A percentile compares a stretch with the other conserved stretches of the same genome.
Conservation (phyloP, 2,888 invertebrate genomes). For the Podotricha telesiphe region DNA sequence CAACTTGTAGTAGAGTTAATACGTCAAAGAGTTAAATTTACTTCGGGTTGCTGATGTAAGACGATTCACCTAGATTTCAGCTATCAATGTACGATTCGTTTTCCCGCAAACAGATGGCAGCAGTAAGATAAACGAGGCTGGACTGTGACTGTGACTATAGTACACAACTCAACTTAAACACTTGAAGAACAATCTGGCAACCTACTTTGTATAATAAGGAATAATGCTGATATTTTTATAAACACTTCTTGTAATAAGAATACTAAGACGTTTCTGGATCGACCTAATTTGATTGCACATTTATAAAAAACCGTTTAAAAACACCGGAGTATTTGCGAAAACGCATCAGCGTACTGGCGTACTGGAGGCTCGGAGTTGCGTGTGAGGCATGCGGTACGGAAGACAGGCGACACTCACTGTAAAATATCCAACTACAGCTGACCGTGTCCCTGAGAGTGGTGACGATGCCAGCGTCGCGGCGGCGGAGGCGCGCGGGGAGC, state of each 20-base stretch:
- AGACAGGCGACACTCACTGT: slow-evolving; percentile 84
- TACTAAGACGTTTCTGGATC: neutral
- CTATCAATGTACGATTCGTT: slow-evolving; percentile 66
- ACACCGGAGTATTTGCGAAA: neutral
- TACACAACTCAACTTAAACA: slow-evolving; percentile 37
- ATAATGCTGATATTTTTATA: neutral
- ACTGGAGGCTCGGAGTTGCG: slow-evolving; percentile 2
- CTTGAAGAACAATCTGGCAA: slow-evolving; percentile 32
- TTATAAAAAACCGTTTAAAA: neutral
- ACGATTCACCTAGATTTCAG: slow-evolving; percentile 80
- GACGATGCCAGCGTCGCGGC: slow-evolving; percentile 80
- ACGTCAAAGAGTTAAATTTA: slow-evolving; percentile 82
- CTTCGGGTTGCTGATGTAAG: slow-evolving; percentile 78
- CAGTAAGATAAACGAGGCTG: slow-evolving; percentile 58
- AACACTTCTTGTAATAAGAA: slow-evolving; percentile 1
- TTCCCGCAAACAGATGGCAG: slow-evolving; percentile 72
- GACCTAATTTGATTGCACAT: neutral
- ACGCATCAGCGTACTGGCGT: neutral
- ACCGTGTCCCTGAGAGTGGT: slow-evolving; percentile 86
- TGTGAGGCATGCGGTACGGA: neutral
- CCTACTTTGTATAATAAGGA: slow-evolving; percentile 3
- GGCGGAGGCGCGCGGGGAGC: slow-evolving; percentile 65
- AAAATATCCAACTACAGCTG: slow-evolving; percentile 90
- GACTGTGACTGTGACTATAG: slow-evolving; percentile 24
- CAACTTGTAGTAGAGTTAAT: slow-evolving; percentile 54